Percentiles rank a stretch among this genome's conserved stretches.
These are phyloP conservation scores for Drosophila seguyi DNA, from an alignment of 1,140 invertebrate genomes.

Conservation along the genomic window DNA sequence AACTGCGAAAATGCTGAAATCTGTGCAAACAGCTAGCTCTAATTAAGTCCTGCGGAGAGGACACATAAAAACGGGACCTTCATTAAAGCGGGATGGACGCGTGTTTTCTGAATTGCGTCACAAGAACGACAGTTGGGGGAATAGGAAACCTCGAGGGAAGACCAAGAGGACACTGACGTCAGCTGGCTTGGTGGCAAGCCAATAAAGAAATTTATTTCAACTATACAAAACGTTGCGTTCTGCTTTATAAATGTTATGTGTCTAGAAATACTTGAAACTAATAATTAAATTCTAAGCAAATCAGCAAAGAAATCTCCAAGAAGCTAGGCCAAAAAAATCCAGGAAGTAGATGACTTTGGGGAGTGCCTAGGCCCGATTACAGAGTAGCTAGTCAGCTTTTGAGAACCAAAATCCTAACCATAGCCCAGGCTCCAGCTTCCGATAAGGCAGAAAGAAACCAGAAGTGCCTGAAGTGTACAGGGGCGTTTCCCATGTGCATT, in stretches of 20 bases:
- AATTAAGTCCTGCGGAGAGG: conserved; percentile 77
- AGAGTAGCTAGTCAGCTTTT: neutral
- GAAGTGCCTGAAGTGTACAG: conserved; percentile 20
- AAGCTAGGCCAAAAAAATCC: neutral
- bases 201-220: neutral
- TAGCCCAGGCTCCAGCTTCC: neutral
- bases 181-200: conserved; percentile 10
- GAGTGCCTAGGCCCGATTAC: neutral
- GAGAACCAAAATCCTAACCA: conserved; percentile 4
- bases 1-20: conserved; percentile 73
- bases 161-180: conserved; percentile 15
- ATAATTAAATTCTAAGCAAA: neutral
- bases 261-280: neutral
- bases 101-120: conserved; percentile 57
- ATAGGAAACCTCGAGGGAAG: neutral
- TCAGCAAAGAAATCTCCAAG: neutral
- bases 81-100: conserved; percentile 43
- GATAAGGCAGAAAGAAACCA: conserved; percentile 31
- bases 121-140: neutral
- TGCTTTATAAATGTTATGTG: neutral
- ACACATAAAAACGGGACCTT: conserved; percentile 54
- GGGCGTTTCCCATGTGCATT: conserved; percentile 42
- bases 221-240: no score
- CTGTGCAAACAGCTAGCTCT: conserved; percentile 75
- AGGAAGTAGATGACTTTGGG: neutral